Conservation (phyloP, 2,888 invertebrate genomes). For the Eueremaeus valkanovi region DNA sequence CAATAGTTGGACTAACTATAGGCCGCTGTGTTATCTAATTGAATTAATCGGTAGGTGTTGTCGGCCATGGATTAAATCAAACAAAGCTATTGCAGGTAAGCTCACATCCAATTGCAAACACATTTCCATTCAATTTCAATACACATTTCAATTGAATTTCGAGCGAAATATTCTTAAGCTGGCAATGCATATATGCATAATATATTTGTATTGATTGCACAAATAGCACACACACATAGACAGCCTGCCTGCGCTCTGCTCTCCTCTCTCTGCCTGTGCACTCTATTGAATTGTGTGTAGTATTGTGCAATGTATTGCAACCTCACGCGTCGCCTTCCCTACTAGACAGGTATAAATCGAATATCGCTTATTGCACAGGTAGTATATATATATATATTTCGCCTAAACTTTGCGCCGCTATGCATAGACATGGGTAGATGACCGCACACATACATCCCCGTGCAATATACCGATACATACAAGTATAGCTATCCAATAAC, state of each 20-base stretch:
- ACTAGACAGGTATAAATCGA: constrained; percentile 32
- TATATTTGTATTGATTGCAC: neutral
- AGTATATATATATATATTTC: constrained; percentile 20
- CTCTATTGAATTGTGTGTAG: neutral
- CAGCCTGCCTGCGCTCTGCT: too few relatives aligned
- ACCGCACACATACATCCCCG: constrained; percentile 21
- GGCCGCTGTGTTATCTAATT: constrained; percentile 12
- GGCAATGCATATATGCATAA: neutral
- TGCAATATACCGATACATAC: neutral
- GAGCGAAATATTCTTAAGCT: too few relatives aligned
- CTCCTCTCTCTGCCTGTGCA: too few relatives aligned
- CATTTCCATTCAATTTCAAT: neutral
- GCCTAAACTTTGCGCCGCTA: constrained; percentile 30
- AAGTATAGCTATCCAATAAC: constrained; percentile 9
- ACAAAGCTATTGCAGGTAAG: neutral
- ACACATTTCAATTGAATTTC: neutral
- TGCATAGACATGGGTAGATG: constrained; percentile 31
- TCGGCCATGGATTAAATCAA: constrained; percentile 21
- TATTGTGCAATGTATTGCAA: constrained; percentile 21
- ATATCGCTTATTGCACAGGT: constrained; percentile 10
- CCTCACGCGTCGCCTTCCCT: constrained; percentile 26
- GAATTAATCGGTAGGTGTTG: neutral
- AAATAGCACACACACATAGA: neutral
- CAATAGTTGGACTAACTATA: neutral
- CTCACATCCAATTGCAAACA: neutral